Evolutionary conservation across 2,888 invertebrate species (phyloP).

Genomic region (Teinopalpus imperialis): DNA sequence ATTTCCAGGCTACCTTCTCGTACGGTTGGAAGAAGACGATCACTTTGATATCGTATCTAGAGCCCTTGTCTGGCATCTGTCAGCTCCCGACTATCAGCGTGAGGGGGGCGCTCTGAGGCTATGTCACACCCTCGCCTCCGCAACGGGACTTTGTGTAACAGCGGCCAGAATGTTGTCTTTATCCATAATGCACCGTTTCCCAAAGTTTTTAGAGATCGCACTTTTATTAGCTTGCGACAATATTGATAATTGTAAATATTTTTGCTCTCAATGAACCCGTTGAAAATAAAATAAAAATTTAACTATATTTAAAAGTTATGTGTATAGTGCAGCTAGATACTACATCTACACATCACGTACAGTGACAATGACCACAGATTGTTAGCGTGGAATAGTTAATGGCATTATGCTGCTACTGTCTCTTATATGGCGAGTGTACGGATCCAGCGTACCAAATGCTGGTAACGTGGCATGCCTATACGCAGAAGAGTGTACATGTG

Average conservation of each 20-base stretch:
- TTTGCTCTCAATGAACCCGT: too few relatives aligned
- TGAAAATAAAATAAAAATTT: too few relatives aligned
- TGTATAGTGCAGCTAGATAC: too few relatives aligned
- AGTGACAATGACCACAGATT: too few relatives aligned
- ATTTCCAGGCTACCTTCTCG: slow-evolving; percentile 53
- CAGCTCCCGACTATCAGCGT: slow-evolving; percentile 43
- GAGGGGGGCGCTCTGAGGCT: slow-evolving; percentile 32
- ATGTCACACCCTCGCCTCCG: slow-evolving; percentile 43
- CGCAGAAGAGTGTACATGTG: too few relatives aligned
- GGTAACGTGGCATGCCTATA: too few relatives aligned
- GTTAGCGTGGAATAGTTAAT: too few relatives aligned
- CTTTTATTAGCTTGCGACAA: slow-evolving; percentile 53
- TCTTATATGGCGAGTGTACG: too few relatives aligned
- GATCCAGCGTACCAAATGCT: too few relatives aligned
- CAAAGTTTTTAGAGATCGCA: slow-evolving; percentile 48
- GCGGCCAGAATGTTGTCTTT: slow-evolving; percentile 55
- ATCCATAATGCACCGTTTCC: slow-evolving; percentile 42
- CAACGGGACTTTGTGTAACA: slow-evolving; percentile 44
- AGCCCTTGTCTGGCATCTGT: slow-evolving; percentile 55
- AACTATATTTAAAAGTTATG: too few relatives aligned
- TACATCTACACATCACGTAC: too few relatives aligned
- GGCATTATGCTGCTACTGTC: too few relatives aligned
- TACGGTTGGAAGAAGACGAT: slow-evolving; percentile 50
- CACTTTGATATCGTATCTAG: slow-evolving; percentile 49
- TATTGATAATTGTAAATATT: slow-evolving; percentile 52